phyloP scores from a whole-genome alignment of 2,797 vertebrate genomes.

The Lacerta viridis region DNA sequence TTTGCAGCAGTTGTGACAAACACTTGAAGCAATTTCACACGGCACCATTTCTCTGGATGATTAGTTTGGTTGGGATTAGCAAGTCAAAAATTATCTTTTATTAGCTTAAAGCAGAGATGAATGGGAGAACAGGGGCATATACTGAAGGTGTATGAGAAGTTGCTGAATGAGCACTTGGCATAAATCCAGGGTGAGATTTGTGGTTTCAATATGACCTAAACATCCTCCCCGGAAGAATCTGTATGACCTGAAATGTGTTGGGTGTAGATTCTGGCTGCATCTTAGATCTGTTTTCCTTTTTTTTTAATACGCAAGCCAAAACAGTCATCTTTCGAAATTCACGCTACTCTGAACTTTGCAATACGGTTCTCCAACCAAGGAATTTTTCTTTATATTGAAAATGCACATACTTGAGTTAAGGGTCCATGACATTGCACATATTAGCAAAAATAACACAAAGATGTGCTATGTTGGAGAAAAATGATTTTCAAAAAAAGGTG shows the following conservation, averaged over 20 bases:
- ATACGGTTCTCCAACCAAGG: too few relatives aligned
- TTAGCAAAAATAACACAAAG: too few relatives aligned
- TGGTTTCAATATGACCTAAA: not conserved
- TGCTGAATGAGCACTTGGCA: not conserved
- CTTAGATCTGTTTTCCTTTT: not conserved
- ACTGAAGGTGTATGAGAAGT: not conserved
- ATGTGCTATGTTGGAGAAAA: too few relatives aligned
- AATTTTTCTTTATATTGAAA: not conserved
- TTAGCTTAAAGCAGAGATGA: not conserved
- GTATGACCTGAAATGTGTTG: not conserved
- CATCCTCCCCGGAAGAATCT: not conserved
- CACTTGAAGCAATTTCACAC: not conserved
- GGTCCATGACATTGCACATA: too few relatives aligned
- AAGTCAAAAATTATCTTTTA: not conserved
- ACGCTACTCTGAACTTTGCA: too few relatives aligned
- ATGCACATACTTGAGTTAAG: too few relatives aligned
- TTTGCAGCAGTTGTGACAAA: slow-evolving; percentile 3
- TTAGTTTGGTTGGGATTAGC: slow-evolving; percentile 1
- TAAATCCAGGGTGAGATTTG: not conserved
- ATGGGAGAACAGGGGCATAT: not conserved
- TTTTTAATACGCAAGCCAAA: too few relatives aligned
- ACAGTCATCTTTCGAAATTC: too few relatives aligned
- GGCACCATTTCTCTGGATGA: not conserved
- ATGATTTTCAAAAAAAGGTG: too few relatives aligned
- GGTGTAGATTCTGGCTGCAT: not conserved